phyloP scores from a whole-genome alignment of 2,113 vertebrate species.

The Aphyosemion australe region DNA sequence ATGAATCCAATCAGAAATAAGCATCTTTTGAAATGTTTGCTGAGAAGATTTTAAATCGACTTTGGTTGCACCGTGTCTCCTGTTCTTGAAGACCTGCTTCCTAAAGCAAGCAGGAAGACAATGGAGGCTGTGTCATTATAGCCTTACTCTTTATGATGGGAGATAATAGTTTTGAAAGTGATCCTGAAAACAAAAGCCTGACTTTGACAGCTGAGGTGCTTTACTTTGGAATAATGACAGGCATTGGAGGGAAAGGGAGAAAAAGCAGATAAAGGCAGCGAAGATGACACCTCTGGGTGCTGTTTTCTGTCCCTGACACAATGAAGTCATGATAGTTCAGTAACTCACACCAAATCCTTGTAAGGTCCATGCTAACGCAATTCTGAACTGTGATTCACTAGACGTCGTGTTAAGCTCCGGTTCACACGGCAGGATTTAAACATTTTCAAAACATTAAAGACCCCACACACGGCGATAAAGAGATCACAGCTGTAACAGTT shows the following conservation, averaged over 20 bases:
- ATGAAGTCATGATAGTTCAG: constrained; percentile 52
- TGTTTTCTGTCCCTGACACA: constrained; percentile 46
- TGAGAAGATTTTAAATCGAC: not conserved
- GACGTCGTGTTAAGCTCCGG: constrained; percentile 13
- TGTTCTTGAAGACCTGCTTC: constrained; percentile 36
- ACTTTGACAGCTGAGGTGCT: constrained; percentile 56
- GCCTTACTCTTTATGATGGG: constrained; percentile 61
- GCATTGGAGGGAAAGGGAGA: constrained; percentile 24
- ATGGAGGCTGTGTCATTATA: constrained; percentile 50
- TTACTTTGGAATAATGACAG: constrained; percentile 41
- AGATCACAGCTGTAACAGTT: too few relatives aligned
- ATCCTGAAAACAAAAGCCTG: constrained; percentile 61
- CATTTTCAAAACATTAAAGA: too few relatives aligned
- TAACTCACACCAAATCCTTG: constrained; percentile 43
- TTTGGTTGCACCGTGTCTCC: not conserved
- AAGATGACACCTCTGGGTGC: constrained; percentile 60
- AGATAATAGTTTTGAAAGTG: constrained; percentile 65
- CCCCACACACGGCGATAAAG: constrained; percentile 9
- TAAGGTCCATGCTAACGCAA: constrained; percentile 41
- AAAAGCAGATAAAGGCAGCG: constrained; percentile 46
- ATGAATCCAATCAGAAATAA: constrained; percentile 1
- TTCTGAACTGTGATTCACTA: not conserved
- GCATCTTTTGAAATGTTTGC: not conserved
- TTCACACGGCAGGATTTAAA: too few relatives aligned
- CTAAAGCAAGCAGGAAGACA: constrained; percentile 48